A percentile compares a stretch with the other conserved stretches of the same genome.
These are phyloP conservation scores for Lissocephala sabroskyi DNA, from an alignment of 2,888 invertebrate genomes.

Conservation along the genomic window DNA sequence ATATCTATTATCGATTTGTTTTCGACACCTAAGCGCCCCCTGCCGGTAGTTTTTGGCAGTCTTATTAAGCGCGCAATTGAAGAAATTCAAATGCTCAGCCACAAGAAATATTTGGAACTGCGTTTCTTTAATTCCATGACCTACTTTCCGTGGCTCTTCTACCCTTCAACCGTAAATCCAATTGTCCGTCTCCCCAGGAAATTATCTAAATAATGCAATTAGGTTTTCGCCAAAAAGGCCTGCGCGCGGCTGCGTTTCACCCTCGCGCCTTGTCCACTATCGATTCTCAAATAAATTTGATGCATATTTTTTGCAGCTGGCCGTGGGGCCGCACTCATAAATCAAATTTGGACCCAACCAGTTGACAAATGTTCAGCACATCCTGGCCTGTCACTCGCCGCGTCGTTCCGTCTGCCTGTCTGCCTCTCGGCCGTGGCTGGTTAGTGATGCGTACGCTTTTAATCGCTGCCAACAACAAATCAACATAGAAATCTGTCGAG, in stretches of 20 bases:
- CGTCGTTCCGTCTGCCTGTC: too few relatives aligned
- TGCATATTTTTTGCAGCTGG: constrained; percentile 7
- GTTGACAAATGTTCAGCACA: constrained; percentile 32
- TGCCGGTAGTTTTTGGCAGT: too few relatives aligned
- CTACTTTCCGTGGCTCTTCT: constrained; percentile 18
- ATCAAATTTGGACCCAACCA: constrained; percentile 38
- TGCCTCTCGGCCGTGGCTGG: too few relatives aligned
- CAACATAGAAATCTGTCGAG: constrained; percentile 25
- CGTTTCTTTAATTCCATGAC: constrained; percentile 13
- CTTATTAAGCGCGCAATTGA: too few relatives aligned
- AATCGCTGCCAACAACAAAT: constrained; percentile 35
- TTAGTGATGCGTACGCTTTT: too few relatives aligned
- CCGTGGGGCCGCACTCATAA: constrained; percentile 28
- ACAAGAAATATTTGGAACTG: too few relatives aligned
- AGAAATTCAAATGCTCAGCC: too few relatives aligned
- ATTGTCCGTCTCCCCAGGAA: constrained; percentile 7
- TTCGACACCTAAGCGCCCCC: too few relatives aligned
- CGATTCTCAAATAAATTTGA: constrained; percentile 27
- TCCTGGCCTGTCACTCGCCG: neutral
- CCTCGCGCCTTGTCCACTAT: constrained; percentile 14
- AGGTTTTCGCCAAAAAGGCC: constrained; percentile 19
- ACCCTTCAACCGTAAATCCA: neutral
- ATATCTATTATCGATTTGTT: too few relatives aligned
- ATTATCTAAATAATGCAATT: constrained; percentile 36
- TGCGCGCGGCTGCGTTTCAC: too few relatives aligned